phyloP scores from a whole-genome alignment of 2,888 invertebrate genomes.

The Tribolium freemani region DNA sequence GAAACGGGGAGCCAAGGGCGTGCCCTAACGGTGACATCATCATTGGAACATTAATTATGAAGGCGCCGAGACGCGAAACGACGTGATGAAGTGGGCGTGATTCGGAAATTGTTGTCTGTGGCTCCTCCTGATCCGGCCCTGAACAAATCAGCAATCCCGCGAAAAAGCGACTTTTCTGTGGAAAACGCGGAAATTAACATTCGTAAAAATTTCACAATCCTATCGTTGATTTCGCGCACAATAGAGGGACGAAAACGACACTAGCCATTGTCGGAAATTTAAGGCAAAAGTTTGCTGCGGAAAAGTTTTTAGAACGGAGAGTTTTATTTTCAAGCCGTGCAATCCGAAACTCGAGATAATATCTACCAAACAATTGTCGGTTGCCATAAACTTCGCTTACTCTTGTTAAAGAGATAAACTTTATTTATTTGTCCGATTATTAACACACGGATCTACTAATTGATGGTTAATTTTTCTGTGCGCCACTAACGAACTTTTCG shows the following conservation, averaged over 20 bases:
- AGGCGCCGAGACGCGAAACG: conserved; percentile 50
- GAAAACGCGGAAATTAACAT: conserved; percentile 18
- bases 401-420: conserved; percentile 24
- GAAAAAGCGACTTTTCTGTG: conserved; percentile 17
- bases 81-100: conserved; percentile 52
- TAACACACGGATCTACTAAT: not conserved
- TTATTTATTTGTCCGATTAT: conserved; percentile 5
- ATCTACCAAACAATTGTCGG: conserved; percentile 27
- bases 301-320: conserved; percentile 15
- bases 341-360: conserved; percentile 21
- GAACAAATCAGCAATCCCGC: conserved; percentile 7
- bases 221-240: not conserved
- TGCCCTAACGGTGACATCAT: conserved; percentile 50
- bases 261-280: conserved; percentile 23
- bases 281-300: conserved; percentile 13
- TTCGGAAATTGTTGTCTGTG: conserved; percentile 57
- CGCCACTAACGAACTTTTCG: not conserved
- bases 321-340: conserved; percentile 22
- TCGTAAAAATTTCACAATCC: not conserved
- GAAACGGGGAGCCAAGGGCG: conserved; percentile 45
- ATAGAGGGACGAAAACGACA: conserved; percentile 23
- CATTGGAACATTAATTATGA: conserved; percentile 56
- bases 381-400: conserved; percentile 9
- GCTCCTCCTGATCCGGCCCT: conserved; percentile 46
- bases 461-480: not conserved